Evolutionary conservation across 92 coral and sea anemone species (phyloP).

Genomic region (Blastomussa wellsi): DNA sequence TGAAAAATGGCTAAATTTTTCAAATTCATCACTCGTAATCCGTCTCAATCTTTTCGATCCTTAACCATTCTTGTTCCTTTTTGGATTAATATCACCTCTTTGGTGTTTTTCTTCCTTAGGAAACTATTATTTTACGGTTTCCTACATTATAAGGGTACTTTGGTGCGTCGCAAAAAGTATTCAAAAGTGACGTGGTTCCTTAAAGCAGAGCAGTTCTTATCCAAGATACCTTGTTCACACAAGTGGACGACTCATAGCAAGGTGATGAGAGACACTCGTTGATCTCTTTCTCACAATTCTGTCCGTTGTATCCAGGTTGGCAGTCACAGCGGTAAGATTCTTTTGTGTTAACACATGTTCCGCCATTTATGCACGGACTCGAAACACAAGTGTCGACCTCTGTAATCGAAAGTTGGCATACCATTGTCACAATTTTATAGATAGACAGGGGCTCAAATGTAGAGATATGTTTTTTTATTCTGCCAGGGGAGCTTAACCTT

Average conservation of each 20-base stretch:
- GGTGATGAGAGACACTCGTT: conserved; percentile 83
- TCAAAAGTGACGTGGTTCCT: too few relatives aligned
- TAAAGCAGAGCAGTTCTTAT: background rate
- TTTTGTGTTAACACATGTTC: conserved; percentile 74
- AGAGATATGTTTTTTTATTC: too few relatives aligned
- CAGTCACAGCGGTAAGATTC: conserved; percentile 80
- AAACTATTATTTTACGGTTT: too few relatives aligned
- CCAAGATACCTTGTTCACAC: conserved; percentile 78
- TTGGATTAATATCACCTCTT: too few relatives aligned
- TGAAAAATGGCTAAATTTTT: too few relatives aligned
- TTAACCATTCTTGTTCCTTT: too few relatives aligned
- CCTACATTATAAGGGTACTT: too few relatives aligned
- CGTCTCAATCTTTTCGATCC: too few relatives aligned
- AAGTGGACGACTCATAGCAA: conserved; percentile 76
- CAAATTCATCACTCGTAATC: too few relatives aligned
- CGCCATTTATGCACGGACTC: conserved; percentile 73
- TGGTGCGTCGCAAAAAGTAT: too few relatives aligned
- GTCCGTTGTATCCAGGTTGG: conserved; percentile 65
- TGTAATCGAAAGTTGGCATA: conserved; percentile 6
- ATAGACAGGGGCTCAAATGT: background rate
- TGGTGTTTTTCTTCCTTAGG: too few relatives aligned
- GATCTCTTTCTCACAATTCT: conserved; percentile 69
- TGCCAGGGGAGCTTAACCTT: too few relatives aligned
- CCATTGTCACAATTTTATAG: background rate
- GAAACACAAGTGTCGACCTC: conserved; percentile 85